Evolutionary conservation across 2,888 invertebrate species (phyloP), one percentile per base, ranked within the genome.

Genomic region (Pammene aurita): DNA sequence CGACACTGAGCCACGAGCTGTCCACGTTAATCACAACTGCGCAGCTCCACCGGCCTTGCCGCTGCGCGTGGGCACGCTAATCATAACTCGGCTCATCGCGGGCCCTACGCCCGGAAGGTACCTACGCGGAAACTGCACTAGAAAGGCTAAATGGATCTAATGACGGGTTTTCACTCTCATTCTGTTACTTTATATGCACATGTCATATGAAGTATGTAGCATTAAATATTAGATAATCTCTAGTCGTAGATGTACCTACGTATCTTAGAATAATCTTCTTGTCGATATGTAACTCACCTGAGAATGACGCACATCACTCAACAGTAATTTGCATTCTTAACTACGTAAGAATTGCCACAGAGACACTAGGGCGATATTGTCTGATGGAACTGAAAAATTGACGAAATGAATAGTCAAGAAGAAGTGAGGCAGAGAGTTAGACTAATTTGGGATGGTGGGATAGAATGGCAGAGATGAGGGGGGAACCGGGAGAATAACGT

Each of bases 11-110:
- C 80, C 81, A 80, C 85, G 86, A 84, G 83, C 14, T 14, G 46
- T 82, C 74, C 79, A 87, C 90, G 35, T 91, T 90, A 54, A 91
- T 92, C 92, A 91, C 88, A 88, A 91, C 88, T 92, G 88, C 92
- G 92, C 89, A 92, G 85, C 83, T 80, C 71, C 57, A 75, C 76
- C 80, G 90, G 79, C 90, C 90, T 92, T 90, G 90, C 73, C 72
- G 72, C 48, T 71, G 80, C 82, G 91, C 89, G 92, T 92, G 90
- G 92, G 92, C 76, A 78, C 75, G 72, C 80, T 77, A 81, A 84
- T 89, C 88, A 90, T 87, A 89, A 88, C 83, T 80, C 83, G 80
- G 79, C 81, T 86, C 90, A 87, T 88, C 87, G 75, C 74, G 74
- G 74, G 74, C 80, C 79, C 79, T 78, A 76, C 73, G 70, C 66